Evolutionary conservation across 2,888 invertebrate genomes (phyloP).

Genomic region (Labia minor): DNA sequence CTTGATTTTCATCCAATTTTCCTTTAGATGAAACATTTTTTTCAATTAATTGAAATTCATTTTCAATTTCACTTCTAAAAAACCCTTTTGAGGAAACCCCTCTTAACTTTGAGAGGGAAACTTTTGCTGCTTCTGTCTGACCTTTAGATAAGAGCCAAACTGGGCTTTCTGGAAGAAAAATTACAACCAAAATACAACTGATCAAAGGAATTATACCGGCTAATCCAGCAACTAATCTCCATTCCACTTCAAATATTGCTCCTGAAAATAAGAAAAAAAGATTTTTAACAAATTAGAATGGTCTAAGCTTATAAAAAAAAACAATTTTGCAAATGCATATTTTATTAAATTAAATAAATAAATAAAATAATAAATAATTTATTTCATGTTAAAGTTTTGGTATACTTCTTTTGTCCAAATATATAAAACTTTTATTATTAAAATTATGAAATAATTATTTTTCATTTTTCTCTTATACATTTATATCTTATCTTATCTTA

Average conservation of each 20-base stretch:
- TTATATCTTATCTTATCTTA: too few relatives aligned
- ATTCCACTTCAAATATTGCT: constrained; percentile 36
- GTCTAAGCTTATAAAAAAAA: too few relatives aligned
- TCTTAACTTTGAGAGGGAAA: constrained; percentile 8
- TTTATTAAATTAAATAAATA: too few relatives aligned
- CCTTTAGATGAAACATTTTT: background rate
- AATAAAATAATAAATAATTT: too few relatives aligned
- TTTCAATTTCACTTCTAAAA: background rate
- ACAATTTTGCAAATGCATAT: too few relatives aligned
- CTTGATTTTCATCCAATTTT: background rate
- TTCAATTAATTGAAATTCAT: background rate
- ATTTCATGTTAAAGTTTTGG: too few relatives aligned
- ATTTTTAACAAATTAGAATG: background rate
- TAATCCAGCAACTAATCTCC: constrained; percentile 24
- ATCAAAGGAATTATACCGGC: constrained; percentile 18
- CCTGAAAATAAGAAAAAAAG: constrained; percentile 33
- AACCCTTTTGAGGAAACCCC: background rate
- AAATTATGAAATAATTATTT: too few relatives aligned
- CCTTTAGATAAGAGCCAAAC: constrained; percentile 42
- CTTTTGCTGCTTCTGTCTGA: constrained; percentile 38
- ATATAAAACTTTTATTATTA: too few relatives aligned
- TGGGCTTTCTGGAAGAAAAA: constrained; percentile 44
- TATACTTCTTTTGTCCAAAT: too few relatives aligned
- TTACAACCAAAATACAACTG: constrained; percentile 31
- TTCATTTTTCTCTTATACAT: too few relatives aligned